Evolutionary conservation across 2,888 invertebrate species (phyloP).

Genomic region (Iphiclides podalirius): DNA sequence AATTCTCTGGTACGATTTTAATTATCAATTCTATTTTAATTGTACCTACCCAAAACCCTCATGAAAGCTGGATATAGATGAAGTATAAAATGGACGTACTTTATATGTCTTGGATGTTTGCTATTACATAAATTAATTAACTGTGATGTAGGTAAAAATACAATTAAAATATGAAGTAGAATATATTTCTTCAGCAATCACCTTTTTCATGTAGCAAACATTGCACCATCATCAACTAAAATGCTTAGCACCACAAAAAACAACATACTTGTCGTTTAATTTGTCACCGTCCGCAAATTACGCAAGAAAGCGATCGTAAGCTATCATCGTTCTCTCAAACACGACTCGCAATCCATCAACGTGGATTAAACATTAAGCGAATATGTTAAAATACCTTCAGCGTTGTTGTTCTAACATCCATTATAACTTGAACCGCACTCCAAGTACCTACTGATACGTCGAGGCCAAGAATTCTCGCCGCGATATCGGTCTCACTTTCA

Average conservation of each 20-base stretch:
- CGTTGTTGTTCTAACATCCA: background rate
- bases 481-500: background rate
- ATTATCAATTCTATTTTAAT: constrained; percentile 3
- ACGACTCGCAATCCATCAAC: constrained; percentile 6
- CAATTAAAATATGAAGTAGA: too few species aligned
- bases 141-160: too few species aligned
- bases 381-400: background rate
- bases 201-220: too few species aligned
- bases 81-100: too few species aligned
- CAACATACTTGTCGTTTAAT: background rate
- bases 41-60: too few species aligned
- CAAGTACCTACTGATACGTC: constrained; percentile 6
- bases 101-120: too few species aligned
- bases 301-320: constrained; percentile 4
- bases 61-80: too few species aligned
- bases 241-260: background rate
- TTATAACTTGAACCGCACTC: background rate
- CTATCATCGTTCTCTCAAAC: background rate
- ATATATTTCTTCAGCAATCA: too few species aligned
- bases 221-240: too few species aligned
- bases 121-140: too few species aligned
- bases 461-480: background rate
- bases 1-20: background rate
- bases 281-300: background rate
- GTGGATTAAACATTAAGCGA: background rate